A percentile compares a stretch with the other conserved stretches of the same genome.
These are phyloP conservation scores for Drosophila lini DNA, from an alignment of 1,140 invertebrate species.

Conservation along the genomic window DNA sequence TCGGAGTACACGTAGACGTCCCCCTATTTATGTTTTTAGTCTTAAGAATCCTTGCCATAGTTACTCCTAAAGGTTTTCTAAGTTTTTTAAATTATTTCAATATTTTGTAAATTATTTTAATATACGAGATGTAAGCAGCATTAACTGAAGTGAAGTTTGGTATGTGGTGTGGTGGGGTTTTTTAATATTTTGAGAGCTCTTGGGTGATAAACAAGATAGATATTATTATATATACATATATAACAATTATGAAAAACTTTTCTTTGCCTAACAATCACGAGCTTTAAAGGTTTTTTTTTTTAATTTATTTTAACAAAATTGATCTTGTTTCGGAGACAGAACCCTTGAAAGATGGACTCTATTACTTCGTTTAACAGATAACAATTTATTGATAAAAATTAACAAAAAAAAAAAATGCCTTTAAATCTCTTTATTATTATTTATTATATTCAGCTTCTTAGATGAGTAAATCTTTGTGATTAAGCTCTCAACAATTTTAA, in stretches of 20 bases:
- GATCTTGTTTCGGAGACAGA: neutral
- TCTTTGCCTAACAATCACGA: too few species aligned
- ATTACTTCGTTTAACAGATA: neutral
- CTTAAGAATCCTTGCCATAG: conserved; percentile 54
- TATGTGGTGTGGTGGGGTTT: neutral
- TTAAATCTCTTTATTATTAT: too few species aligned
- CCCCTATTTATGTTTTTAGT: conserved; percentile 32
- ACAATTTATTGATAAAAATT: too few species aligned
- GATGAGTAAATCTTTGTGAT: neutral
- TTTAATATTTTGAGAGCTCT: neutral
- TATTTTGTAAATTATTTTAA: conserved; percentile 36
- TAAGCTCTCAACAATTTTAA: neutral
- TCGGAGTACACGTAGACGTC: neutral
- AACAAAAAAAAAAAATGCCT: too few species aligned
- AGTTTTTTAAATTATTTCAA: conserved; percentile 40
- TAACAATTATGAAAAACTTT: too few species aligned
- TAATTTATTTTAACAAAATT: too few species aligned
- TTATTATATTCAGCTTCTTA: too few species aligned
- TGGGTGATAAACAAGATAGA: too few species aligned
- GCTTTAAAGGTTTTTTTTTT: too few species aligned
- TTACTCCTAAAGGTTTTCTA: conserved; percentile 20
- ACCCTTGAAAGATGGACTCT: neutral
- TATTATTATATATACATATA: too few species aligned
- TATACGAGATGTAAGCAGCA: conserved; percentile 40
- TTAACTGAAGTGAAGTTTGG: conserved; percentile 7